Conservation (phyloP, 1,140 invertebrate species). For the Aphaenogaster rudis region DNA sequence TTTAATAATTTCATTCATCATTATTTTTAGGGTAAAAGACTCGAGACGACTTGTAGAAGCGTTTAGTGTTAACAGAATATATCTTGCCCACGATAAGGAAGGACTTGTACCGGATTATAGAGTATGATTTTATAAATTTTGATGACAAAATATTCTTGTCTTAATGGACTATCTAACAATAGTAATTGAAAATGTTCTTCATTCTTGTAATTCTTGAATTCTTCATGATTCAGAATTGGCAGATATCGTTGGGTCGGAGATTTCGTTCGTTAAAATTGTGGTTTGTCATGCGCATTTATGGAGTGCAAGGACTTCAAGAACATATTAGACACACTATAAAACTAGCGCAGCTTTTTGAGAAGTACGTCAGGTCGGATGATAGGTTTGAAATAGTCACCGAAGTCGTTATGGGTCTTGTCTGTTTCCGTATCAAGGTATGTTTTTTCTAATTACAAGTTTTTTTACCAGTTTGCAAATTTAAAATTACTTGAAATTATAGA, state of each 20-base stretch:
- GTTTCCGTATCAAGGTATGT: conserved; percentile 93
- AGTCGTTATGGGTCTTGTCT: conserved; percentile 93
- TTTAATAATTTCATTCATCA: conserved; percentile 23
- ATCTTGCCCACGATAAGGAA: conserved; percentile 91
- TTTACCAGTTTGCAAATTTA: background rate
- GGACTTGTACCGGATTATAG: conserved; percentile 94
- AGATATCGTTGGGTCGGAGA: conserved; percentile 95
- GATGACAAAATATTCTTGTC: background rate
- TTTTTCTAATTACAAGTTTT: background rate
- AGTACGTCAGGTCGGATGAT: conserved; percentile 90
- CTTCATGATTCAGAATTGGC: conserved; percentile 92
- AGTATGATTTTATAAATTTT: conserved; percentile 83
- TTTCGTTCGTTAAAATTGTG: conserved; percentile 98
- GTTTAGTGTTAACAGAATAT: conserved; percentile 97
- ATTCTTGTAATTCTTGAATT: background rate
- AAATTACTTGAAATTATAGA: background rate
- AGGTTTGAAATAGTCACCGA: conserved; percentile 93
- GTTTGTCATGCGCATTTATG: conserved; percentile 96
- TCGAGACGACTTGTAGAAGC: conserved; percentile 93
- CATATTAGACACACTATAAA: conserved; percentile 93
- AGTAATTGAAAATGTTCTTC: conserved; percentile 18
- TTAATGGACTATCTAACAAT: conserved; percentile 1
- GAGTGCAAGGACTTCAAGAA: conserved; percentile 92
- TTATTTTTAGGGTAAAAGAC: conserved; percentile 91
- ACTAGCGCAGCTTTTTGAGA: conserved; percentile 93